Base-by-base conservation (phyloP, 1,140 invertebrate species). In the Drosophila seguyi region DNA sequence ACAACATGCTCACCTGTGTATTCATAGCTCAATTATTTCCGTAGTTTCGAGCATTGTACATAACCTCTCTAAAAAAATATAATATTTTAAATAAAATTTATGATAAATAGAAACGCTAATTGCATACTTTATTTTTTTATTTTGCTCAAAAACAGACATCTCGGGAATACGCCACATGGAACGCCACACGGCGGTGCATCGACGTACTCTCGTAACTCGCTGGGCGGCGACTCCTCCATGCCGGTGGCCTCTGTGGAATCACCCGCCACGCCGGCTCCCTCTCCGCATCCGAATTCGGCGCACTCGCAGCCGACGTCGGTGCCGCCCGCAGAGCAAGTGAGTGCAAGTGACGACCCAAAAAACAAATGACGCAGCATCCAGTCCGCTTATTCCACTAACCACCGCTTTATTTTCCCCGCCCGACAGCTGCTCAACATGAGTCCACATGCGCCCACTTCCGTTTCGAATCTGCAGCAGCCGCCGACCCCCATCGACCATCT, bases 221-320 rank as follows among this genome's bases (percentile, higher is more conserved):
- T 95, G 42, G 90, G 81, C n/a, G 91, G 92, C 53, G 87, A 86
- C 38, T 77, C 91, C 44, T 81, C 85, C n/a, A 66, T 91, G 83
- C 95, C 95, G 14, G 94, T 95, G 55, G 80, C 95, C 50, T 95
- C 95, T 13, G 95, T 96, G 16, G 96, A 95, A 20, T 97, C 96
- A 39, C 96, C 96, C 6, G 90, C 94, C 94, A 72, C 77, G 95
- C 95, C 95, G 22, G 96, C 95, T 25, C 97, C 96, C 7, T 97
- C 97, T 7, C 95, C 95, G 14, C 93, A 97, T 80, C 95, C 95
- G 39, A 96, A 96, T 61, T 95, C 96, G 36, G 95, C 95, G 82
- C 96, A 96, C 42, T 92, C 93, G 42, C 96, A 96, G 81, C 95
- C 95, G 20, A 94, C 96, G 1, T 96, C 95, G n/a, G 95, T 96